Conservation (phyloP, 1,140 invertebrate genomes). For the Pachyrhynchus sulphureomaculatus region DNA sequence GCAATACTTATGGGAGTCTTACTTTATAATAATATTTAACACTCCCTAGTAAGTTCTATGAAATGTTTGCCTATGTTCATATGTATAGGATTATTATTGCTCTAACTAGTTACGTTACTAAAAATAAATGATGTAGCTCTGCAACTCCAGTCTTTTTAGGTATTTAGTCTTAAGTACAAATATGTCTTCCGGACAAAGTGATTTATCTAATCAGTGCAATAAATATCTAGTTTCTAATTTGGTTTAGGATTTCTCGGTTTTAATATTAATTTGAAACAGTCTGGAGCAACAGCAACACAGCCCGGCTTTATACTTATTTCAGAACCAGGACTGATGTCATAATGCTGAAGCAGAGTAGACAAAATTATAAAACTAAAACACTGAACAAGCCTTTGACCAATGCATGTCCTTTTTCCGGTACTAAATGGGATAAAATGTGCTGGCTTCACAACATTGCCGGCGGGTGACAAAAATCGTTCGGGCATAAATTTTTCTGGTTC, state of each 20-base stretch:
- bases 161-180: conserved; percentile 5
- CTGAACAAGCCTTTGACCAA: conserved; percentile 82
- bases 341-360: conserved; percentile 73
- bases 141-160: conserved; percentile 26
- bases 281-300: conserved; percentile 68
- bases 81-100: conserved; percentile 2
- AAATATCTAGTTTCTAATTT: background rate
- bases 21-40: background rate
- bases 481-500: conserved; percentile 71
- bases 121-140: conserved; percentile 25
- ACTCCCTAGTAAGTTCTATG: conserved; percentile 5
- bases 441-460: conserved; percentile 52
- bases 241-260: conserved; percentile 47
- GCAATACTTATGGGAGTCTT: background rate
- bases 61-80: no score
- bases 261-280: conserved; percentile 63
- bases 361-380: conserved; percentile 73
- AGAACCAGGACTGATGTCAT: conserved; percentile 63
- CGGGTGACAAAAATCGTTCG: conserved; percentile 67
- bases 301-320: conserved; percentile 61
- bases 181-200: conserved; percentile 3
- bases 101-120: conserved; percentile 2
- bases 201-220: background rate
- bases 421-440: conserved; percentile 85
- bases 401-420: conserved; percentile 81